Evolutionary conservation across 2,797 vertebrate genomes (phyloP).

Genomic region (Trematomus bernacchii): DNA sequence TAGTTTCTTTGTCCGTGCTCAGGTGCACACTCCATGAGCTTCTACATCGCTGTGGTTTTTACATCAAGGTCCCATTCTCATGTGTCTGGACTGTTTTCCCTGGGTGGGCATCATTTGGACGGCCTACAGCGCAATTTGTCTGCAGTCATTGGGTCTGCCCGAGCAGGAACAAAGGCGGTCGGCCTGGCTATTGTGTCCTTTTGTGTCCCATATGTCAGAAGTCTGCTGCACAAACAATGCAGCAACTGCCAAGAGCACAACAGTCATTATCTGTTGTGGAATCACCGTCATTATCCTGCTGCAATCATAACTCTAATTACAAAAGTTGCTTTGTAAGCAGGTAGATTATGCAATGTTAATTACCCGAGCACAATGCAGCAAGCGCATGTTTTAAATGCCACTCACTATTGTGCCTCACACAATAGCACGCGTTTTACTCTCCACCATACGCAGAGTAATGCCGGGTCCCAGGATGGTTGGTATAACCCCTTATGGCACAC

Average conservation of each 20-base stretch:
- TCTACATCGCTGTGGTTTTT: conserved; percentile 43
- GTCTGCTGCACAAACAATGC: conserved; percentile 80
- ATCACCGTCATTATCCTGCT: conserved; percentile 79
- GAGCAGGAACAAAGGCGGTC: conserved; percentile 78
- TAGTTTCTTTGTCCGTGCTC: conserved; percentile 37
- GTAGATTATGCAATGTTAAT: conserved; percentile 85
- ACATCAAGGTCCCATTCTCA: conserved; percentile 68
- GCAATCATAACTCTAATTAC: conserved; percentile 88
- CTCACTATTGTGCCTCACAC: conserved; percentile 66
- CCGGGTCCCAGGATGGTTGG: conserved; percentile 24
- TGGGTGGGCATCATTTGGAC: conserved; percentile 72
- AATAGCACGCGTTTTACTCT: conserved; percentile 55
- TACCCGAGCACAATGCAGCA: conserved; percentile 62
- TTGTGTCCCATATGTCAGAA: conserved; percentile 85
- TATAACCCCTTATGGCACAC: conserved; percentile 36
- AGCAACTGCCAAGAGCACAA: conserved; percentile 70
- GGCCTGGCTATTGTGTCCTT: conserved; percentile 79
- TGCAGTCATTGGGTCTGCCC: conserved; percentile 79
- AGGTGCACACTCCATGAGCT: conserved; percentile 45
- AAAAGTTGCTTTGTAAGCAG: conserved; percentile 87
- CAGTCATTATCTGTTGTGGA: conserved; percentile 80
- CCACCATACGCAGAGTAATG: conserved; percentile 51
- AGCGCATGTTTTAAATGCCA: conserved; percentile 79
- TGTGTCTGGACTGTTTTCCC: conserved; percentile 74
- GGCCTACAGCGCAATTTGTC: conserved; percentile 79